These are phyloP conservation scores for Nannoperca australis DNA, from an alignment of 2,797 vertebrate genomes.

Conservation along the genomic window DNA sequence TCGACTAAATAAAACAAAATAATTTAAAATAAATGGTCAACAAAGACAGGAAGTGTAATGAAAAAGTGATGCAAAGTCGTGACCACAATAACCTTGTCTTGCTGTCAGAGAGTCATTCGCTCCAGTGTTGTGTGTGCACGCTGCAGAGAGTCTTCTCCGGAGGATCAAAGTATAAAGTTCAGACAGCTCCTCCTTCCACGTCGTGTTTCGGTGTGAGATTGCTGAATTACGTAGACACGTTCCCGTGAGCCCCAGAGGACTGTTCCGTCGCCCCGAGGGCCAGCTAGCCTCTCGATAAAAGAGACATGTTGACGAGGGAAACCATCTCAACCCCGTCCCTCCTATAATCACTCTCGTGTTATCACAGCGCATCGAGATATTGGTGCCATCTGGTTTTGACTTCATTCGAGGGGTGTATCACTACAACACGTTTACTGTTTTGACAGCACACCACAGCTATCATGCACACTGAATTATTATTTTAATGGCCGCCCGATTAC, in stretches of 20 bases:
- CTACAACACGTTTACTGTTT: constrained; percentile 18
- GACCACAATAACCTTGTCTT: background rate
- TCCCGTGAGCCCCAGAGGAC: constrained; percentile 13
- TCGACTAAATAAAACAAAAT: background rate
- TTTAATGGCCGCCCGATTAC: background rate
- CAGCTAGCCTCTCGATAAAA: constrained; percentile 14
- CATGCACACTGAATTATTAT: background rate
- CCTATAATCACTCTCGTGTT: constrained; percentile 5
- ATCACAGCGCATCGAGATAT: constrained; percentile 15
- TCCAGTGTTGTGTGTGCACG: background rate
- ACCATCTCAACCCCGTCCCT: constrained; percentile 39
- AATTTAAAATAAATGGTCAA: constrained; percentile 10
- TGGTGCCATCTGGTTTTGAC: constrained; percentile 10
- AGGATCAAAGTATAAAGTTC: background rate
- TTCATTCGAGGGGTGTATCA: background rate
- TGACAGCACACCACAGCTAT: constrained; percentile 18
- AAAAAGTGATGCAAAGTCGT: background rate
- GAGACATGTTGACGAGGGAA: constrained; percentile 47
- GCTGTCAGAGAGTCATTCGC: background rate
- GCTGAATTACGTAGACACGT: constrained; percentile 32
- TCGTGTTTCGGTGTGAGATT: constrained; percentile 9
- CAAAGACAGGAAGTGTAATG: constrained; percentile 38
- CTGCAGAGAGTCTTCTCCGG: constrained; percentile 6
- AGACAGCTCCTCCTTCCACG: constrained; percentile 6
- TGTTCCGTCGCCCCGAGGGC: constrained; percentile 4